A percentile compares a stretch with the other conserved stretches of the same genome.
Conservation (phyloP, 2,797 vertebrate genomes). For the Amniataba percoides region DNA sequence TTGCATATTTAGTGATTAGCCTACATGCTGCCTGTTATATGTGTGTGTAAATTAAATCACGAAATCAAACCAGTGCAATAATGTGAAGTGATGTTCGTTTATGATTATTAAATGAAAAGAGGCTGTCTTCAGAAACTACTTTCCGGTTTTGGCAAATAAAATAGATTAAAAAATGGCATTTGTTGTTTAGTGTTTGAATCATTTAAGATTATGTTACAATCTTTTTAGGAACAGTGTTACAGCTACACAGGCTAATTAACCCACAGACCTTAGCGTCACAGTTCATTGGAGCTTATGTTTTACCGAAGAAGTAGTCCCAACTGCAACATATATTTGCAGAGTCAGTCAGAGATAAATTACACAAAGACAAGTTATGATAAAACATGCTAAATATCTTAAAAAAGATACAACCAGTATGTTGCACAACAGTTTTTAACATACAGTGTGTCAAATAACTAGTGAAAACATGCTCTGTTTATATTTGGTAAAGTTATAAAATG, state of each 20-base stretch:
- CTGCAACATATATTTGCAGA: background rate
- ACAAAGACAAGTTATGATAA: background rate
- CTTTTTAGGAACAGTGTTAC: conserved; percentile 7
- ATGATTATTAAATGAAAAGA: background rate
- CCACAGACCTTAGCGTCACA: background rate
- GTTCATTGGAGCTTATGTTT: conserved; percentile 2
- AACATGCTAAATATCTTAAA: background rate
- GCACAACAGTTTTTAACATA: background rate
- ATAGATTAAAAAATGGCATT: too few species aligned
- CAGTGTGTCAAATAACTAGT: background rate
- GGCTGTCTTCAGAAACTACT: conserved; percentile 6
- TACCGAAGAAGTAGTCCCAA: background rate
- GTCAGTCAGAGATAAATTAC: background rate
- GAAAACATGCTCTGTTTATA: background rate
- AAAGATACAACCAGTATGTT: background rate
- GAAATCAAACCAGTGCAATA: background rate
- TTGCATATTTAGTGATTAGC: background rate
- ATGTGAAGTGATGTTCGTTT: background rate
- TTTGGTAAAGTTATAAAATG: background rate
- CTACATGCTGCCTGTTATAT: background rate
- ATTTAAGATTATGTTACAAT: background rate
- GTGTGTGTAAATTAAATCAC: background rate
- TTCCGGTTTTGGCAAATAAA: too few species aligned
- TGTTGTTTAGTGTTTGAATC: background rate
- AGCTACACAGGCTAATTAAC: background rate